Base-by-base conservation (phyloP, 2,888 invertebrate genomes). In the Dioctria linearis region DNA sequence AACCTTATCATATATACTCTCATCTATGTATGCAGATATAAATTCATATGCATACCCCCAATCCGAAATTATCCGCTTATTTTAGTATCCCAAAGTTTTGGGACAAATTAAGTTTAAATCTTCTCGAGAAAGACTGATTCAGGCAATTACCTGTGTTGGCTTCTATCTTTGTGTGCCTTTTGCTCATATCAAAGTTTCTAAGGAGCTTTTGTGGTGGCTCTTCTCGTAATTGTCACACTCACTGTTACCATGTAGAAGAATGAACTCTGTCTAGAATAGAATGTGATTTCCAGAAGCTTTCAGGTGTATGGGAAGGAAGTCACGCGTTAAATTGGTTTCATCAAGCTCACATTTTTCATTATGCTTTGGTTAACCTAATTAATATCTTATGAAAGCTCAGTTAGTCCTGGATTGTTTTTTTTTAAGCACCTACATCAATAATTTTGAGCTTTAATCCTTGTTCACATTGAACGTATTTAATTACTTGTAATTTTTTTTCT, bases 111-210 rank as follows among this genome's bases (percentile, higher is more conserved):
- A 78, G 73, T 57, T 49, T 40, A 43, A 71, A 78, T 82, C 82
- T 79, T 78, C 66, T 82, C 40, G 61, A 80, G 66, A 66, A 25
- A 78, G 80, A 82, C 80, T 82, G 80, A 80, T 82, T 80, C 80
- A 82, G 78, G 78, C 82, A 82, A 82, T 82, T 82, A 78, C 54
- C 46, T 66, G 54, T 54, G 40, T 25, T 25, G 66, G 49, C 40
- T 78, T 51, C 78, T 25, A 25, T 25, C 25, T 25, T 54, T 65
- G 66, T 78, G 66, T 2, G 25, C 25, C 78, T 78, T 78, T 63
- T 66, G 78, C 66, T 78, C 78, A 78, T 25, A 78, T 78, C 66
- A 66, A 78, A 63, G 66, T 78, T 78, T 54, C 65, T 54, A 42
- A 78, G 66, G 54, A 66, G 78, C 66, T 78, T 66, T 78, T 78